Base-by-base conservation (phyloP, 2,888 invertebrate genomes). In the Eumerus sabulonum region DNA sequence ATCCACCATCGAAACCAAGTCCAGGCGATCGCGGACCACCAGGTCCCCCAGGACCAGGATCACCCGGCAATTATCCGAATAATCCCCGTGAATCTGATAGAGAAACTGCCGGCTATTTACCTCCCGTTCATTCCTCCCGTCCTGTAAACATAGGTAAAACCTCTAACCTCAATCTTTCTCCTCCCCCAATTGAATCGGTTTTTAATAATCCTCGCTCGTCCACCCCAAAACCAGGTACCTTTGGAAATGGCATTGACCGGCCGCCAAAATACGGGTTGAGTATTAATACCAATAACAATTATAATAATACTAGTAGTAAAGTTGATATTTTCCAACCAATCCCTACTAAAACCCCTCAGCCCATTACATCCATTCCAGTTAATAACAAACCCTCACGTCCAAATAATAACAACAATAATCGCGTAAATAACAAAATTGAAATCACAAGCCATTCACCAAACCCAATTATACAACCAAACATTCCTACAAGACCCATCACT, bases 1-100 rank as follows among this genome's bases (percentile, higher is more conserved):
- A 2, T 90, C 91, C 83, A 91, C 92, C 84, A 91, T 53, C 81
- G 12, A 44, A 60, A 11, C 82, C 76, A 16, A 82, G 88, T 14
- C 86, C 87, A 53, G 83, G 84, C 18, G 72, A 82, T 36, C 85
- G 84, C 5, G 86, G 88, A 16, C 86, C 86, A 27, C 85, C 85
- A 7, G 84, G 84, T 35, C 84, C 85, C 5, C 86, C 85, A 42
- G 84, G 84, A 59, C 77, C 90, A 48, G 83, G 50, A 36, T 38
- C 35, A 68, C 81, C 60, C 44, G 76, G 76, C 48, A 12, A 64
- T 17, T 74, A 62, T 36, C 83, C 84, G 14, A 73, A 62, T n/a
- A 84, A 86, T 82, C 87, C 87, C 9, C 83, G 85, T 63, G 83
- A 86, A 38, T 88, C 88, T 64, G 76, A 86, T 36, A 84, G 85